A percentile compares a stretch with the other conserved stretches of the same genome.
Conservation (phyloP, 2,888 invertebrate genomes). For the Brachyptera risi region DNA sequence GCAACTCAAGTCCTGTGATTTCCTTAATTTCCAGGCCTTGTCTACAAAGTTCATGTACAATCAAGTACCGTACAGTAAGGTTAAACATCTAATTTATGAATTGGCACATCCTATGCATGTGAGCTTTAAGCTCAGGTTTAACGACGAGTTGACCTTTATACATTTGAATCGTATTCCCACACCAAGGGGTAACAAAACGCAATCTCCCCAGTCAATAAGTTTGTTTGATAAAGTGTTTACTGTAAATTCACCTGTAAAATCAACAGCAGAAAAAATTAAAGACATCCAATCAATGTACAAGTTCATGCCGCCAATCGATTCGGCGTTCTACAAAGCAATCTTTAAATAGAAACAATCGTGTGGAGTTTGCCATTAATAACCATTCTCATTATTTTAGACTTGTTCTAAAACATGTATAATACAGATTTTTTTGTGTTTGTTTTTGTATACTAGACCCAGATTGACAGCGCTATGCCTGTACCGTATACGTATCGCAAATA, state of each 20-base stretch:
- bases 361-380: too few species aligned
- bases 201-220: too few species aligned
- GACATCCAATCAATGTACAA: neutral
- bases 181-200: neutral
- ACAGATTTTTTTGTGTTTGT: too few species aligned
- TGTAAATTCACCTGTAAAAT: neutral
- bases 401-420: too few species aligned
- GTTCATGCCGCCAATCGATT: neutral
- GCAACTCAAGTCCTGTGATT: neutral
- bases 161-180: neutral
- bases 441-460: too few species aligned
- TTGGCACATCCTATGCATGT: neutral
- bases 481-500: too few species aligned
- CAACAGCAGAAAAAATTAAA: neutral
- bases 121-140: neutral
- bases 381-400: too few species aligned
- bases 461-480: too few species aligned
- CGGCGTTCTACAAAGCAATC: constrained; percentile 5
- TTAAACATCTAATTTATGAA: constrained; percentile 8
- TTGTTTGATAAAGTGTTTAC: neutral
- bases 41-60: neutral
- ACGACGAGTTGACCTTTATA: neutral
- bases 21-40: constrained; percentile 51
- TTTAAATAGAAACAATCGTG: too few species aligned
- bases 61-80: constrained; percentile 10